Conservation (phyloP, 2,888 invertebrate species). For the Elysia crispata region DNA sequence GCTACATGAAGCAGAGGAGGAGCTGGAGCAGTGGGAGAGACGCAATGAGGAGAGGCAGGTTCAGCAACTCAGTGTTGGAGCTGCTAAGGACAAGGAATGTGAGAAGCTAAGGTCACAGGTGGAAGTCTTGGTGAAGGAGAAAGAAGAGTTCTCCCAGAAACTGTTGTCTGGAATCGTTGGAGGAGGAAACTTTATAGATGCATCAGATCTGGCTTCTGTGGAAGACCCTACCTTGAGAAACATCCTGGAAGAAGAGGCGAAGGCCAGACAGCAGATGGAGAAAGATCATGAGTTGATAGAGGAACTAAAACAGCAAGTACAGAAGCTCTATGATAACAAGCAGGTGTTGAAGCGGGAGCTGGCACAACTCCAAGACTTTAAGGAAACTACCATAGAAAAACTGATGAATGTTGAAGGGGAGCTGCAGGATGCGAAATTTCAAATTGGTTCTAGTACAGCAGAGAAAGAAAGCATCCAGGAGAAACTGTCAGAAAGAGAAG, state of each 20-base stretch:
- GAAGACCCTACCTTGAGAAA: slow-evolving; percentile 32
- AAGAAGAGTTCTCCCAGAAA: slow-evolving; percentile 24
- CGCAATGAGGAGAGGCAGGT: slow-evolving; percentile 55
- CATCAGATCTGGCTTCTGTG: background rate
- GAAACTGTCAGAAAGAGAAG: slow-evolving; percentile 6
- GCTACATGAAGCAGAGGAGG: slow-evolving; percentile 54
- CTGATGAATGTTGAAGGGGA: slow-evolving; percentile 24
- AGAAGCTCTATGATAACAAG: slow-evolving; percentile 47
- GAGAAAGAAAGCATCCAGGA: background rate
- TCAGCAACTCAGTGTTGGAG: slow-evolving; percentile 32
- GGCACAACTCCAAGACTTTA: background rate
- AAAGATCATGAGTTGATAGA: slow-evolving; percentile 43
- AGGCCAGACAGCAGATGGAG: slow-evolving; percentile 36
- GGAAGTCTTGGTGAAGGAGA: slow-evolving; percentile 46
- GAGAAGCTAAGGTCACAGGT: slow-evolving; percentile 40
- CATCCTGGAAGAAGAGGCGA: slow-evolving; percentile 40
- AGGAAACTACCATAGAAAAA: slow-evolving; percentile 7
- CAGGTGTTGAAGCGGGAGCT: slow-evolving; percentile 9
- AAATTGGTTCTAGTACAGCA: background rate
- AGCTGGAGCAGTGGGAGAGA: slow-evolving; percentile 54
- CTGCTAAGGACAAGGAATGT: slow-evolving; percentile 32
- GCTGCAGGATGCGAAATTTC: background rate
- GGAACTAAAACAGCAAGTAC: slow-evolving; percentile 41
- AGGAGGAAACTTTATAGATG: background rate
- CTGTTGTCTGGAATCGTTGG: slow-evolving; percentile 12